These are phyloP conservation scores for rabbit (Oryctolagus cuniculus) DNA, from an alignment of 2,113 vertebrate genomes.

Conservation along the genomic window DNA sequence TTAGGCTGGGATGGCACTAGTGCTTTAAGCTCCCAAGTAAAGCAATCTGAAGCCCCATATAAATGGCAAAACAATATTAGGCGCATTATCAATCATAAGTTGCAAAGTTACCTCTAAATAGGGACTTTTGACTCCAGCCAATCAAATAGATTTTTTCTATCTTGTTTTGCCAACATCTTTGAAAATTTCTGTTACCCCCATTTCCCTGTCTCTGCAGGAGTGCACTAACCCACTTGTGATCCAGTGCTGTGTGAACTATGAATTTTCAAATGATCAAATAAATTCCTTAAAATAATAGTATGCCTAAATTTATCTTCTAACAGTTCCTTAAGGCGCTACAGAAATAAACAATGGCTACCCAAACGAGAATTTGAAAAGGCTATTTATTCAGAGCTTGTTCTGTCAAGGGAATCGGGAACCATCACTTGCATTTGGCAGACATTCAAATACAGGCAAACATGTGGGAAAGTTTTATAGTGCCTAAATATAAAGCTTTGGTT, in stretches of 20 bases:
- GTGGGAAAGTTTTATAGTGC: not conserved
- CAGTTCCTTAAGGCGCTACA: not conserved
- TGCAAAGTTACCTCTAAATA: not conserved
- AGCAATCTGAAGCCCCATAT: not conserved
- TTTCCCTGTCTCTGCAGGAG: not conserved
- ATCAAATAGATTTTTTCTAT: not conserved
- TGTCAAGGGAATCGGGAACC: not conserved
- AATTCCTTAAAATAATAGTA: not conserved
- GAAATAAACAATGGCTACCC: constrained; percentile 20
- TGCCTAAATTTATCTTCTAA: not conserved
- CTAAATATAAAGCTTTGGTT: not conserved
- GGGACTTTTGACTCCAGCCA: not conserved
- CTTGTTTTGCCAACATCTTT: not conserved
- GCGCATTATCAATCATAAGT: not conserved
- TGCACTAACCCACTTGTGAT: not conserved
- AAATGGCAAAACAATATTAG: not conserved
- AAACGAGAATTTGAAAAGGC: not conserved
- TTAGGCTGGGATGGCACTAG: not conserved
- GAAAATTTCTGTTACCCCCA: not conserved
- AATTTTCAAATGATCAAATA: not conserved
- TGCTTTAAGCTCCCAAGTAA: too few relatives aligned
- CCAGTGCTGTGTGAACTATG: not conserved
- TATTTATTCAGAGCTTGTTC: not conserved
- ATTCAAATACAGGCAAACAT: not conserved
- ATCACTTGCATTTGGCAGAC: not conserved